phyloP scores from a whole-genome alignment of 2,888 invertebrate species.

The Proisotoma minuta region DNA sequence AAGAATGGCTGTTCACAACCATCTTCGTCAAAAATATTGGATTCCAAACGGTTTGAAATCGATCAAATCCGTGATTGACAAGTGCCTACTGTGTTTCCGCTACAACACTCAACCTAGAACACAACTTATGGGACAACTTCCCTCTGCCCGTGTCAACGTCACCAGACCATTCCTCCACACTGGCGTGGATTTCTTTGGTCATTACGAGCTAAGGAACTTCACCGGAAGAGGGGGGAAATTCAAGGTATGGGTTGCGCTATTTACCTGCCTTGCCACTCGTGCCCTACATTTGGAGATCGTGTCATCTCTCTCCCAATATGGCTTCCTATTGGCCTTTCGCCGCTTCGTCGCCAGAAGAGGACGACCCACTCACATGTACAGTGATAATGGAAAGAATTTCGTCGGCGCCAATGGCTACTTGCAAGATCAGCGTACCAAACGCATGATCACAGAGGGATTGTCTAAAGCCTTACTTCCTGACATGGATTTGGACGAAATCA shows the following conservation, averaged over 20 bases:
- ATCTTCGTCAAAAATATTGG: conserved; percentile 18
- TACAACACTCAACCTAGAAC: background rate
- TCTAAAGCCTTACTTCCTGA: background rate
- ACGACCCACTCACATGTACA: conserved; percentile 25
- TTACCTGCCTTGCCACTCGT: conserved; percentile 28
- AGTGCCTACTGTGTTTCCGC: background rate
- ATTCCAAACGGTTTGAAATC: conserved; percentile 7
- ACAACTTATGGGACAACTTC: conserved; percentile 19
- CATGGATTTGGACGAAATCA: conserved; percentile 24
- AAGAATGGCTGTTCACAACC: conserved; percentile 10
- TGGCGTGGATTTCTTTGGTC: conserved; percentile 31
- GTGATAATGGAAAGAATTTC: conserved; percentile 38
- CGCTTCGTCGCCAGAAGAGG: conserved; percentile 28
- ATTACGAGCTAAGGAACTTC: background rate
- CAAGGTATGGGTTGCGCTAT: conserved; percentile 21
- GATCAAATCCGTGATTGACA: conserved; percentile 9
- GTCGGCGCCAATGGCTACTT: conserved; percentile 23
- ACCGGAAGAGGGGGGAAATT: conserved; percentile 1
- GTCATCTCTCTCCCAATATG: conserved; percentile 18
- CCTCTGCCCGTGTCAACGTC: background rate
- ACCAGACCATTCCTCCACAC: conserved; percentile 23
- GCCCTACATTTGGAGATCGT: conserved; percentile 31
- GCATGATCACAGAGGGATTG: background rate
- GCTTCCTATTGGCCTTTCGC: conserved; percentile 28
- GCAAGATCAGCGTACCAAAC: background rate